Conservation (phyloP, 2,888 invertebrate genomes). For the Nasonia oneida region DNA sequence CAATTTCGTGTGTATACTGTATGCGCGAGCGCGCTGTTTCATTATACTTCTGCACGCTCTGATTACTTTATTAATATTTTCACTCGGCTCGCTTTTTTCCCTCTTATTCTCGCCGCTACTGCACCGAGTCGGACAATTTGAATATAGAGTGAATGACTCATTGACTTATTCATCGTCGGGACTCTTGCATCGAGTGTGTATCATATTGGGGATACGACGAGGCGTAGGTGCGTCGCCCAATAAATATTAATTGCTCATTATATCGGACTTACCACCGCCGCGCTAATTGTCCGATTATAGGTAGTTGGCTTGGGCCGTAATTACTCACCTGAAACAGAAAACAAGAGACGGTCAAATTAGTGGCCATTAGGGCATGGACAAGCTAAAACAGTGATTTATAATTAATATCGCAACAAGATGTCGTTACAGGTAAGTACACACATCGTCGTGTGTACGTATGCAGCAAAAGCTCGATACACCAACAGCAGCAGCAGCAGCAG, state of each 20-base stretch:
- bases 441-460: neutral
- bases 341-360: conserved; percentile 26
- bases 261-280: conserved; percentile 45
- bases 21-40: neutral
- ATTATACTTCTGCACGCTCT: conserved; percentile 27
- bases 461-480: neutral
- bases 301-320: conserved; percentile 54
- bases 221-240: neutral
- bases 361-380: neutral
- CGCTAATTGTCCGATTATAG: neutral
- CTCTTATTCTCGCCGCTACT: neutral
- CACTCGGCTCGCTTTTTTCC: neutral
- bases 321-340: conserved; percentile 76
- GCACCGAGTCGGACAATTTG: conserved; percentile 25
- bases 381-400: neutral
- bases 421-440: neutral
- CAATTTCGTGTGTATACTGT: neutral
- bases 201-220: neutral
- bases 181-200: neutral
- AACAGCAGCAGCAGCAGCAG: neutral
- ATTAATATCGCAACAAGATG: no score
- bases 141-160: conserved; percentile 41
- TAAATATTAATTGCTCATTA: conserved; percentile 53
- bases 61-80: conserved; percentile 48
- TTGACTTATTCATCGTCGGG: conserved; percentile 36